phyloP scores from a whole-genome alignment of 2,888 invertebrate genomes.

The Eledone cirrhosa region DNA sequence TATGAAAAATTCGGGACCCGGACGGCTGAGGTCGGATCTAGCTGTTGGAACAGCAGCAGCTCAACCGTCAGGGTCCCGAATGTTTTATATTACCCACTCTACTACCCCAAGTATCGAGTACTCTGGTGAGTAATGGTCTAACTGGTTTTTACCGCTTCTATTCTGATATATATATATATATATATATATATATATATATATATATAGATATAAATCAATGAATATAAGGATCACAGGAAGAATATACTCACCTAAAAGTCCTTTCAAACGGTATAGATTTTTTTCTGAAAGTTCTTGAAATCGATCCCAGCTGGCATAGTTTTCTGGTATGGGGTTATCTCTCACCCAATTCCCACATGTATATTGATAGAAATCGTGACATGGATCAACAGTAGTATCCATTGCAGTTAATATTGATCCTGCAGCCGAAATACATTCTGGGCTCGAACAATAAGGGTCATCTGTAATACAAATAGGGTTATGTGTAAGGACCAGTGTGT shows the following conservation, averaged over 20 bases:
- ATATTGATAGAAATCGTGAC: constrained; percentile 57
- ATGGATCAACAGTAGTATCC: constrained; percentile 52
- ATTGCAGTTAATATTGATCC: constrained; percentile 50
- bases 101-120: too few relatives aligned
- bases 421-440: constrained; percentile 53
- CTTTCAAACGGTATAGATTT: constrained; percentile 54
- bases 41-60: too few relatives aligned
- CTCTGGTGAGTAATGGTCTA: too few relatives aligned
- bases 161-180: too few relatives aligned
- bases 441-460: constrained; percentile 43
- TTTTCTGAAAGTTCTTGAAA: constrained; percentile 56
- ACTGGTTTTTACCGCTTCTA: too few relatives aligned
- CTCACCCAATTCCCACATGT: constrained; percentile 59
- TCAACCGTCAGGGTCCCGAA: too few relatives aligned
- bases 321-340: constrained; percentile 57
- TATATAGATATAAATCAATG: background rate
- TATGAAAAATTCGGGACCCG: too few relatives aligned
- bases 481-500: too few relatives aligned
- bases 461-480: background rate
- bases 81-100: too few relatives aligned
- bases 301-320: constrained; percentile 56
- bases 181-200: too few relatives aligned
- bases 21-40: too few relatives aligned
- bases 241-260: constrained; percentile 47
- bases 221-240: background rate